Percentiles rank a stretch among this genome's conserved stretches.
phyloP scores from a whole-genome alignment of 1,140 invertebrate species.

The Anoplophora glabripennis region DNA sequence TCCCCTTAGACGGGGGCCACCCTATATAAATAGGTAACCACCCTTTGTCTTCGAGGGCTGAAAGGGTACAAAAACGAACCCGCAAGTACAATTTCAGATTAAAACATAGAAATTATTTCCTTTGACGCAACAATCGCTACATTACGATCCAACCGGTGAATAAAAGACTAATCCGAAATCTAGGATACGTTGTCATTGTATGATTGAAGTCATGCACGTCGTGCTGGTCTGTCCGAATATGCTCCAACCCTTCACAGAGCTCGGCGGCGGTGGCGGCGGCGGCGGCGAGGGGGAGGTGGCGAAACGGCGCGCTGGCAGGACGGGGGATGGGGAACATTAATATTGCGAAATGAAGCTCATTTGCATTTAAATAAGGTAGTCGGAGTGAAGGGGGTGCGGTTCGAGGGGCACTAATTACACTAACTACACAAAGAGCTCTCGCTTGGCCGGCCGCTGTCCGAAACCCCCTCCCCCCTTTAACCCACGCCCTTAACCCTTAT shows the following conservation, averaged over 20 bases:
- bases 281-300: constrained; percentile 31
- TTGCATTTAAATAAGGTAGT: constrained; percentile 82
- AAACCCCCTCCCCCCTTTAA: constrained; percentile 26
- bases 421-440: constrained; percentile 52
- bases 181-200: constrained; percentile 12
- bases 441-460: constrained; percentile 47
- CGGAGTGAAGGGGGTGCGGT: constrained; percentile 49
- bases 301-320: constrained; percentile 26
- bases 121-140: background rate
- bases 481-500: constrained; percentile 20
- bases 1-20: too few relatives aligned
- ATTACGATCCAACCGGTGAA: too few relatives aligned
- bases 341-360: constrained; percentile 84
- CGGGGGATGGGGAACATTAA: constrained; percentile 69
- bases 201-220: constrained; percentile 10
- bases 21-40: too few relatives aligned
- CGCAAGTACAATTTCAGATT: too few relatives aligned
- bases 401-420: constrained; percentile 49
- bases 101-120: background rate
- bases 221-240: background rate
- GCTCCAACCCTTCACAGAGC: constrained; percentile 6
- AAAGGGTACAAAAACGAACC: too few relatives aligned
- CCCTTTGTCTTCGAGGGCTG: too few relatives aligned
- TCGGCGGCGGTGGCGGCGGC: constrained; percentile 5
- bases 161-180: background rate